phyloP scores from a whole-genome alignment of 2,888 invertebrate species.

The Exocentrus adspersus region DNA sequence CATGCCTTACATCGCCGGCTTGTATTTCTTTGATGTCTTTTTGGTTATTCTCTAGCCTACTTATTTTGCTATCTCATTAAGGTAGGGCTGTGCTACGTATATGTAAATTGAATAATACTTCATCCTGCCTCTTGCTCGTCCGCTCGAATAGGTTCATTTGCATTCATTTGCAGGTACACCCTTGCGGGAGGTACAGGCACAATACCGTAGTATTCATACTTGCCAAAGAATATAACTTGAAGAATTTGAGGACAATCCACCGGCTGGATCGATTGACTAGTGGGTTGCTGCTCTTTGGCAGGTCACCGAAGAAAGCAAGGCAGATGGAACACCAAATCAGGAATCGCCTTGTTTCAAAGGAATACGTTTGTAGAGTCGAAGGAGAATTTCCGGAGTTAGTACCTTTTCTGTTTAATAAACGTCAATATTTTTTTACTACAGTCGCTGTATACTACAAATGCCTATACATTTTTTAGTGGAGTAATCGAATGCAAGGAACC shows the following conservation, averaged over 20 bases:
- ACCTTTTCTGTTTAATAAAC: slow-evolving; percentile 1
- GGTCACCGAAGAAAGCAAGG: slow-evolving; percentile 91
- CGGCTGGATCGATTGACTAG: slow-evolving; percentile 97
- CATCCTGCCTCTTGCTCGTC: not conserved
- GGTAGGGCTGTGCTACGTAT: slow-evolving; percentile 30
- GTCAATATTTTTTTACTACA: no score
- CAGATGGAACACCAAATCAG: slow-evolving; percentile 96
- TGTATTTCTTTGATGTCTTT: slow-evolving; percentile 40
- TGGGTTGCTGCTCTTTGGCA: slow-evolving; percentile 88
- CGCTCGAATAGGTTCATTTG: slow-evolving; percentile 14
- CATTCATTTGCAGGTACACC: slow-evolving; percentile 80
- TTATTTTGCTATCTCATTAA: slow-evolving; percentile 26
- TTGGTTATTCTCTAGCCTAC: slow-evolving; percentile 32
- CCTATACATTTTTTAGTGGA: slow-evolving; percentile 71
- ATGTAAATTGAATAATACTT: slow-evolving; percentile 18
- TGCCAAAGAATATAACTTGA: slow-evolving; percentile 94
- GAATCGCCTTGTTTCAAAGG: slow-evolving; percentile 91
- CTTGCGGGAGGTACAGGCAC: slow-evolving; percentile 97
- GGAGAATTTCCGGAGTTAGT: slow-evolving; percentile 93
- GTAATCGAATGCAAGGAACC: slow-evolving; percentile 88
- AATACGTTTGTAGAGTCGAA: slow-evolving; percentile 94
- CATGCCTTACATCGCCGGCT: slow-evolving; percentile 21
- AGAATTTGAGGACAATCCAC: slow-evolving; percentile 93
- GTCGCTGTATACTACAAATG: no score
- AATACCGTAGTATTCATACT: slow-evolving; percentile 97